A percentile compares a stretch with the other conserved stretches of the same genome.
Conservation (phyloP, 2,888 invertebrate species). For the Leuctra nigra region DNA sequence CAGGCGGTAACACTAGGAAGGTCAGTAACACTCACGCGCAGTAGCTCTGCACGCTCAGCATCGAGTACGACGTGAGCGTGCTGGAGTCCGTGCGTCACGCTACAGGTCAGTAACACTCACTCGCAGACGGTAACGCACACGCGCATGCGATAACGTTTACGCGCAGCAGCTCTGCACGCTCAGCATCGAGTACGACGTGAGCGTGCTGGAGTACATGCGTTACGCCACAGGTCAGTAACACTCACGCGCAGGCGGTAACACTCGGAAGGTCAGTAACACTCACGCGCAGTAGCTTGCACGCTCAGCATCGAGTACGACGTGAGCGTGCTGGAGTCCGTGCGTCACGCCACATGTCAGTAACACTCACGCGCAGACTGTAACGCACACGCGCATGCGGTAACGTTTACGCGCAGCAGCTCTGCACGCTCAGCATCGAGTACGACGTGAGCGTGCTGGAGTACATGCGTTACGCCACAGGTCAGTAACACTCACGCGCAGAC, state of each 20-base stretch:
- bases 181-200: conserved; percentile 91
- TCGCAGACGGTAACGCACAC: too few relatives aligned
- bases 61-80: conserved; percentile 88
- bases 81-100: conserved; percentile 83
- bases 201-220: conserved; percentile 79
- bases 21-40: conserved; percentile 49
- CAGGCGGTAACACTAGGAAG: conserved; percentile 72
- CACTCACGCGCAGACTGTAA: too few relatives aligned
- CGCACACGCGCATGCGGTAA: too few relatives aligned
- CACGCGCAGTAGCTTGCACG: conserved; percentile 57
- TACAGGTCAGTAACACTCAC: too few relatives aligned
- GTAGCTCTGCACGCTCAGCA: conserved; percentile 66
- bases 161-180: conserved; percentile 60
- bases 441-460: conserved; percentile 90
- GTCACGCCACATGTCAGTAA: conserved; percentile 65
- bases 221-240: conserved; percentile 46
- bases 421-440: conserved; percentile 86
- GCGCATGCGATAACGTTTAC: too few relatives aligned
- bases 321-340: conserved; percentile 78
- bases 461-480: conserved; percentile 59
- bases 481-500: conserved; percentile 52
- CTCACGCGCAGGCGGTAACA: conserved; percentile 43
- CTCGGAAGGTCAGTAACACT: conserved; percentile 58
- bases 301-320: conserved; percentile 91
- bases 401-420: conserved; percentile 53